Evolutionary conservation across 2,797 vertebrate genomes (phyloP).

Genomic region (Megalops cyprinoides): DNA sequence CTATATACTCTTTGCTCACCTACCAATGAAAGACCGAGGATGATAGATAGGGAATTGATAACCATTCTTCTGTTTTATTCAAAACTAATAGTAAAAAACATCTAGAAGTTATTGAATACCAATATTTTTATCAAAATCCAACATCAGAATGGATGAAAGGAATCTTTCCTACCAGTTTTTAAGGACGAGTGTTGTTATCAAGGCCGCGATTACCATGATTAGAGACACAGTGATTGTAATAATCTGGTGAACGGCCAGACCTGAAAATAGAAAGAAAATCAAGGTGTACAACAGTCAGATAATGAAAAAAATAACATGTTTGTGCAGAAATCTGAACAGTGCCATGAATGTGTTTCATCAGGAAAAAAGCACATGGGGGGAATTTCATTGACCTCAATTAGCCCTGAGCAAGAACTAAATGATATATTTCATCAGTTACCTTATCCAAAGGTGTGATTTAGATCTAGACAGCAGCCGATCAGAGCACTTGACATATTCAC

Average conservation of each 20-base stretch:
- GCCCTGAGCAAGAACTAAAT: background rate
- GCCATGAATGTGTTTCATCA: background rate
- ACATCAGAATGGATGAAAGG: slow-evolving; percentile 61
- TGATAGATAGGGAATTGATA: background rate
- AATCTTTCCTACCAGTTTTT: slow-evolving; percentile 98
- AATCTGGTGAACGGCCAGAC: slow-evolving; percentile 98
- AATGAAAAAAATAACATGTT: slow-evolving; percentile 7
- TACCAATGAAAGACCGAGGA: background rate
- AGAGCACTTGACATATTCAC: background rate
- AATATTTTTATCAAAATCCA: slow-evolving; percentile 21
- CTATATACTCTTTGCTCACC: background rate
- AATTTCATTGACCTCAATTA: background rate
- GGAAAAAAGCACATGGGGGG: background rate
- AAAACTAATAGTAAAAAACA: background rate
- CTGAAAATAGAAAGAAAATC: slow-evolving; percentile 68
- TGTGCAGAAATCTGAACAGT: slow-evolving; percentile 3
- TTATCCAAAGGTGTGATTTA: background rate
- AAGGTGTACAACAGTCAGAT: background rate
- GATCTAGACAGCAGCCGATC: background rate
- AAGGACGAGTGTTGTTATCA: slow-evolving; percentile 99
- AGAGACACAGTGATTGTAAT: slow-evolving; percentile 99
- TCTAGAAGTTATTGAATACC: background rate
- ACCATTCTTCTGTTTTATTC: background rate
- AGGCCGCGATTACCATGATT: slow-evolving; percentile 98
- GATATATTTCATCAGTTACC: background rate